These are phyloP conservation scores for Tillus elongatus DNA, from an alignment of 2,888 invertebrate genomes.

Conservation along the genomic window DNA sequence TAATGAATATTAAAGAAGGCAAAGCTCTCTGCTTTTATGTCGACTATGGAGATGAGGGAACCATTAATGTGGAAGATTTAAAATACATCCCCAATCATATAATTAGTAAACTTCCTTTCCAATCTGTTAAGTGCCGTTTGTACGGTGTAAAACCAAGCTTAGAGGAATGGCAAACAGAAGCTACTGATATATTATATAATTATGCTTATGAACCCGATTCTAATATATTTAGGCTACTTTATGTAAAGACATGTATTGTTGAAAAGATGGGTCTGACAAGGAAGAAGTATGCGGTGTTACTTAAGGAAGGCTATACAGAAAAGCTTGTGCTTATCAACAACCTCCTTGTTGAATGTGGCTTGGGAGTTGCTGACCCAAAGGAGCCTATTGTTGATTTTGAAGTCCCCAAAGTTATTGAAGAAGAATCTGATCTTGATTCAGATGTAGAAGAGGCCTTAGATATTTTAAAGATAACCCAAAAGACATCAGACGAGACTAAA, in stretches of 20 bases:
- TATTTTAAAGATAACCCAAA: background rate
- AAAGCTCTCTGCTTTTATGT: slow-evolving; percentile 51
- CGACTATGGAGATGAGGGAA: slow-evolving; percentile 52
- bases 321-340: background rate
- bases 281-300: slow-evolving; percentile 2
- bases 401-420: slow-evolving; percentile 1
- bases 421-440: background rate
- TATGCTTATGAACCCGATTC: slow-evolving; percentile 38
- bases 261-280: slow-evolving; percentile 1
- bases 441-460: slow-evolving; percentile 1
- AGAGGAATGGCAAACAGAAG: slow-evolving; percentile 46
- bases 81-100: slow-evolving; percentile 45
- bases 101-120: slow-evolving; percentile 49
- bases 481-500: too few species aligned
- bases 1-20: slow-evolving; percentile 35
- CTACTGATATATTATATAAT: slow-evolving; percentile 46
- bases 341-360: background rate
- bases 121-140: slow-evolving; percentile 54
- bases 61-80: slow-evolving; percentile 40
- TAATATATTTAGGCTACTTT: slow-evolving; percentile 41
- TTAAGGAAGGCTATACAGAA: background rate
- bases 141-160: slow-evolving; percentile 45
- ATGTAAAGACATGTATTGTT: slow-evolving; percentile 36
- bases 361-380: background rate
- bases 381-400: background rate